Percentiles rank a stretch among this genome's conserved stretches.
Evolutionary conservation across 2,113 vertebrate species (phyloP).

Genomic region (Pantherophis guttatus): DNA sequence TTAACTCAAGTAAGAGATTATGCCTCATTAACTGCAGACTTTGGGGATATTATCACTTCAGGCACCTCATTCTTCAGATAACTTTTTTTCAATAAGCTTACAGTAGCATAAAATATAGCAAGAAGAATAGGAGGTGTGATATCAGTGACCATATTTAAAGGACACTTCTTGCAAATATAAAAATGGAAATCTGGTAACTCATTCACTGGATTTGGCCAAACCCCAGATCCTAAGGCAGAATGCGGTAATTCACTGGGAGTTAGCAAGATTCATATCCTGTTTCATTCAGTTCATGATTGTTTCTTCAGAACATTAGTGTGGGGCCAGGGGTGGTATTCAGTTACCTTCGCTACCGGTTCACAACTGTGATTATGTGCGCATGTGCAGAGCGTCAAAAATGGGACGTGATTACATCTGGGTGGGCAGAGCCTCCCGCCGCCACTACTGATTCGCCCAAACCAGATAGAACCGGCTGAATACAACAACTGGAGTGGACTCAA

Average conservation of each 20-base stretch:
- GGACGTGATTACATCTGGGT: too few relatives aligned
- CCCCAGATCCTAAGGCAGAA: neutral
- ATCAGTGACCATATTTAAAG: neutral
- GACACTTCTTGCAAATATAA: neutral
- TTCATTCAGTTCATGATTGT: neutral
- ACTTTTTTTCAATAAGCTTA: neutral
- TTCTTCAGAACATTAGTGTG: neutral
- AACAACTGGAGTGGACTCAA: neutral
- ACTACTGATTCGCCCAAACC: too few relatives aligned
- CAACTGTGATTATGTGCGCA: too few relatives aligned
- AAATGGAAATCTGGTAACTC: neutral
- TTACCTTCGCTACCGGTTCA: too few relatives aligned
- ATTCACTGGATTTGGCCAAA: neutral
- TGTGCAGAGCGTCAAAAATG: too few relatives aligned
- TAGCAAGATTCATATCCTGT: neutral
- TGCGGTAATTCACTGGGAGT: neutral
- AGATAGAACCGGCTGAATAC: too few relatives aligned
- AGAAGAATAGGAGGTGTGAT: neutral
- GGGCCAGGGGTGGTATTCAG: too few relatives aligned
- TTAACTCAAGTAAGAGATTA: neutral
- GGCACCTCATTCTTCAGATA: neutral
- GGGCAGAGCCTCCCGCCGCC: too few relatives aligned
- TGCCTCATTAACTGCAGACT: slow-evolving; percentile 13
- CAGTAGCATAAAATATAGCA: neutral
- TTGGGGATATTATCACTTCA: slow-evolving; percentile 19